Evolutionary conservation across 2,888 invertebrate species (phyloP), one percentile per base, ranked within the genome.

Genomic region (Limnephilus lunatus): DNA sequence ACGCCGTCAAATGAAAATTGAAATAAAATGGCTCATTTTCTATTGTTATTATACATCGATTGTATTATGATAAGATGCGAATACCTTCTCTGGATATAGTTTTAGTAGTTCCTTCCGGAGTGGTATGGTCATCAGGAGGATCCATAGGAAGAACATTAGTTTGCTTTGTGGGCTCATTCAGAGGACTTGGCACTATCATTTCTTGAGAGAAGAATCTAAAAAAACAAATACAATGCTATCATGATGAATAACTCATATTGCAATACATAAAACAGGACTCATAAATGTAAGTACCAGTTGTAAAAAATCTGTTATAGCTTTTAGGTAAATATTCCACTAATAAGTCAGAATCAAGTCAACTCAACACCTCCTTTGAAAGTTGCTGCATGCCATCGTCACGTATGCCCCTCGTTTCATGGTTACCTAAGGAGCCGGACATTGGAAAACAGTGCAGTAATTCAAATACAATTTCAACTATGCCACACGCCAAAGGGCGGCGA

Each of bases 161-260:
- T 94, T 95, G 96, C 94, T 96, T 96, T 32, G 95, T 95, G 94
- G 95, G 94, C 94, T 95, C 35, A 68, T 95, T 96, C 94, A 96
- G 95, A 14, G 97, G 97, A 94, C 97, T 97, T 31, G 97, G 97
- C 94, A 97, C 96, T 89, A 97, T 96, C 95, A 96, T 95, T 94
- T 95, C 95, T 86, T 96, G 96, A 14, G 96, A 96, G 94, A 97
- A 97, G 94, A 97, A 97, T 94, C 96, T 96, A 94, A 39, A 94
- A n/a, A 87, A 30, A 44, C 4, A 30, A 35, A 53, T 53, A 53
- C 15, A 53, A 68, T 5, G 19, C 15, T 53, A 3, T 15, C 3
- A 4, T 15, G 4, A 53, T 4, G 5, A 5, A 3, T 25, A 7
- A 68, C 68, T 25, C 15, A 53, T 19, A 19, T 25, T 68, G 68